These are phyloP conservation scores for Molothrus aeneus DNA, from an alignment of 2,797 vertebrate species.

Conservation along the genomic window DNA sequence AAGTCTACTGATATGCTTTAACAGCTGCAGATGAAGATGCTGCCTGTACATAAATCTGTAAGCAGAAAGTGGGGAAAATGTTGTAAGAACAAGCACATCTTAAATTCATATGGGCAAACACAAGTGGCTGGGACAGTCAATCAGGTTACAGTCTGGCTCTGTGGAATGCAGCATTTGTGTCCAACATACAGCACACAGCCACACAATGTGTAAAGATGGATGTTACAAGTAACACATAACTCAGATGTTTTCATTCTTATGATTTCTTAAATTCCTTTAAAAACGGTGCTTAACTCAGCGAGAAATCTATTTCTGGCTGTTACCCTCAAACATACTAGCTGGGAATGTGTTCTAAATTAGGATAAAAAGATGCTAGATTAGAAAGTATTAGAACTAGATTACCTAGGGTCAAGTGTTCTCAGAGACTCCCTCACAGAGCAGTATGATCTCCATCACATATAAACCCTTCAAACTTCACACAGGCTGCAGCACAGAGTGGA, in stretches of 20 bases:
- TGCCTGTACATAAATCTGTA: neutral
- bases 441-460: neutral
- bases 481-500: neutral
- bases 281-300: neutral
- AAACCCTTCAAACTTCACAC: neutral
- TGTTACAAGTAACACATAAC: neutral
- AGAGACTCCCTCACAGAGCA: neutral
- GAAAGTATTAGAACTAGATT: slow-evolving; percentile 40
- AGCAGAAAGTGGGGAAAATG: neutral
- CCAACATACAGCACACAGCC: neutral
- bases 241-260: neutral
- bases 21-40: neutral
- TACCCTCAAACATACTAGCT: neutral
- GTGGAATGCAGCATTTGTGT: neutral
- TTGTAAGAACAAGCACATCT: neutral
- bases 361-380: slow-evolving; percentile 26
- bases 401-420: neutral
- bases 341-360: slow-evolving; percentile 28
- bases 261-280: neutral
- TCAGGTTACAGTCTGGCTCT: neutral
- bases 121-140: neutral
- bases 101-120: neutral
- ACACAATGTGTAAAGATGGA: neutral
- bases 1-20: neutral
- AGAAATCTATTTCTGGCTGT: neutral